Conservation (phyloP, 2,888 invertebrate species). For the Fragum whitleyi region DNA sequence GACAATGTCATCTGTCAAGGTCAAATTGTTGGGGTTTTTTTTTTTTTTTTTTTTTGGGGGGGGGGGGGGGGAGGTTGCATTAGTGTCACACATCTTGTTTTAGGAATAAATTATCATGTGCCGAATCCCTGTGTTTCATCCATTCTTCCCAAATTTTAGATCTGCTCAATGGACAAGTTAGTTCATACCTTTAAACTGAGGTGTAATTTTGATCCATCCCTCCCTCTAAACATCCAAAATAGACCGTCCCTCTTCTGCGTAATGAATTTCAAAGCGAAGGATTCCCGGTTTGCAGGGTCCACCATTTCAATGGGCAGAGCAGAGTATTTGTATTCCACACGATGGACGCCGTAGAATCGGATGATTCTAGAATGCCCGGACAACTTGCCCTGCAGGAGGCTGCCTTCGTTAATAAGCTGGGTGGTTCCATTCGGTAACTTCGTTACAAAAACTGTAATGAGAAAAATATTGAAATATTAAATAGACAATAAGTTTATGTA, state of each 20-base stretch:
- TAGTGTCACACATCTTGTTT: too few species aligned
- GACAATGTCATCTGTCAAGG: too few species aligned
- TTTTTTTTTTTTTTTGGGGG: too few species aligned
- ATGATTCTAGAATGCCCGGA: slow-evolving; percentile 66
- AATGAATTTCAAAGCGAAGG: slow-evolving; percentile 76
- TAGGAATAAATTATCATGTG: too few species aligned
- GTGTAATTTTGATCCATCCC: slow-evolving; percentile 71
- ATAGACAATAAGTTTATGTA: not conserved
- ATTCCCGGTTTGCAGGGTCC: slow-evolving; percentile 61
- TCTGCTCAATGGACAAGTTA: too few species aligned
- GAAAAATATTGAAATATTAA: too few species aligned
- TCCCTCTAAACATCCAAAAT: slow-evolving; percentile 78
- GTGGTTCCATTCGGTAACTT: slow-evolving; percentile 40
- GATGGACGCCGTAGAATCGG: slow-evolving; percentile 69
- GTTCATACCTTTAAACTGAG: slow-evolving; percentile 79
- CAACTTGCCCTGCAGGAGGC: slow-evolving; percentile 1
- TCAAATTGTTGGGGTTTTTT: too few species aligned
- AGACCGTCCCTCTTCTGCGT: slow-evolving; percentile 78
- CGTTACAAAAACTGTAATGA: slow-evolving; percentile 61
- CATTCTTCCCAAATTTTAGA: too few species aligned
- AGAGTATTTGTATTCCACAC: slow-evolving; percentile 74
- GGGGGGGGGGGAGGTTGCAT: too few species aligned
- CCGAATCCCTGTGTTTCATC: too few species aligned
- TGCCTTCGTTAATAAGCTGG: slow-evolving; percentile 7
- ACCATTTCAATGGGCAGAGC: slow-evolving; percentile 69